Evolutionary conservation across 2,113 vertebrate genomes (phyloP).

Genomic region (Anoplopoma fimbria): DNA sequence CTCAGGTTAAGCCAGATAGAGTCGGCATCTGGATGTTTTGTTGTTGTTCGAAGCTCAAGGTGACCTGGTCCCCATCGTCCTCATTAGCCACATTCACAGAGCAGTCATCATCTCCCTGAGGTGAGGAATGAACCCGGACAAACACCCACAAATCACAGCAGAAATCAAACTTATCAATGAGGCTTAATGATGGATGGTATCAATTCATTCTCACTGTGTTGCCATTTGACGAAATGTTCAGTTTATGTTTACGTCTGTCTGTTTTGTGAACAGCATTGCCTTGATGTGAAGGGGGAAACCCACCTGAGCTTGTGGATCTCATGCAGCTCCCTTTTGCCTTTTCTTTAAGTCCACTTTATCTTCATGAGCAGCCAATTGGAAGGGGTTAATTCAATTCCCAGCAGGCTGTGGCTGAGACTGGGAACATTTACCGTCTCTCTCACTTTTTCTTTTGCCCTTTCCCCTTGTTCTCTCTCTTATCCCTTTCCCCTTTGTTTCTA

Average conservation of each 20-base stretch:
- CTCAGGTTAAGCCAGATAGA: conserved; percentile 14
- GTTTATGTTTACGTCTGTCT: neutral
- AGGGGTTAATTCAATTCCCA: conserved; percentile 76
- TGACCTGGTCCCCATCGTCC: conserved; percentile 58
- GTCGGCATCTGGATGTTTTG: conserved; percentile 4
- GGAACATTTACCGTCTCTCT: conserved; percentile 56
- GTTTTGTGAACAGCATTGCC: conserved; percentile 1
- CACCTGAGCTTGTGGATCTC: conserved; percentile 46
- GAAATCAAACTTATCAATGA: conserved; percentile 48
- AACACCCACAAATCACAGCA: neutral
- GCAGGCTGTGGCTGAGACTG: conserved; percentile 64
- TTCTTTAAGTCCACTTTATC: conserved; percentile 72
- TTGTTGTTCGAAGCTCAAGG: conserved; percentile 62
- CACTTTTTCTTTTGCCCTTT: conserved; percentile 13
- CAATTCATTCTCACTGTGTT: neutral
- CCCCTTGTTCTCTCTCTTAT: conserved; percentile 9
- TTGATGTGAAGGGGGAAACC: conserved; percentile 21
- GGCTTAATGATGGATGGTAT: conserved; percentile 37
- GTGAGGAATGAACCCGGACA: conserved; percentile 41
- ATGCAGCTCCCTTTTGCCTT: conserved; percentile 44
- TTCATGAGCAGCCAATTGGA: conserved; percentile 75
- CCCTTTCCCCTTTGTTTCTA: conserved; percentile 61
- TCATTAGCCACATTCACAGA: conserved; percentile 46
- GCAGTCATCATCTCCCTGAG: conserved; percentile 26
- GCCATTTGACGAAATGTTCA: neutral